phyloP scores from a whole-genome alignment of 1,140 invertebrate genomes.

The Drosophila kohkoa region DNA sequence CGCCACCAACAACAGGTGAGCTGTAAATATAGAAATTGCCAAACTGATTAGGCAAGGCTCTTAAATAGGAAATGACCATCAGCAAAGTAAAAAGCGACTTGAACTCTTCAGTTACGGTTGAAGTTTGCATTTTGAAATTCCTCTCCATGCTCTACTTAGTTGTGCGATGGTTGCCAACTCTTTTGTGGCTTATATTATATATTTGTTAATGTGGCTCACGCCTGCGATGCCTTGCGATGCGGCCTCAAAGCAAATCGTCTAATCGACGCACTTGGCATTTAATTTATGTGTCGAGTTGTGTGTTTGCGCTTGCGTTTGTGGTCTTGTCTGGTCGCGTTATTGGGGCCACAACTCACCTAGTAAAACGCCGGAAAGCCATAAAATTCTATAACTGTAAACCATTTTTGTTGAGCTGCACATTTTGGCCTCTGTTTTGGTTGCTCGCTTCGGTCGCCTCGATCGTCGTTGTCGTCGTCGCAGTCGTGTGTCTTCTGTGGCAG shows the following conservation, averaged over 20 bases:
- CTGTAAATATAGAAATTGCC: slow-evolving; percentile 10
- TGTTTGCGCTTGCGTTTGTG: slow-evolving; percentile 11
- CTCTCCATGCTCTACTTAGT: slow-evolving; percentile 30
- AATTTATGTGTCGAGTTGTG: slow-evolving; percentile 56
- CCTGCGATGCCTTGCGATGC: slow-evolving; percentile 41
- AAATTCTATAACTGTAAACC: slow-evolving; percentile 84
- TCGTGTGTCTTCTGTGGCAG: slow-evolving; percentile 16
- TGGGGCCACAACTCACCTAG: slow-evolving; percentile 81
- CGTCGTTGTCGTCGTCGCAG: neutral
- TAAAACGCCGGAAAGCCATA: slow-evolving; percentile 84
- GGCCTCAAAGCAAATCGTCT: slow-evolving; percentile 55
- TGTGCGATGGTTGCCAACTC: slow-evolving; percentile 11
- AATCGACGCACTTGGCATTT: slow-evolving; percentile 79
- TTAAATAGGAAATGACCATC: slow-evolving; percentile 12
- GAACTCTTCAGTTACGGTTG: slow-evolving; percentile 4
- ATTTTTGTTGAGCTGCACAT: slow-evolving; percentile 84
- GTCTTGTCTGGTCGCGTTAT: slow-evolving; percentile 37
- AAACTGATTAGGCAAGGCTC: neutral
- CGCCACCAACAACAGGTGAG: slow-evolving; percentile 60
- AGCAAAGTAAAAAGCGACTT: neutral
- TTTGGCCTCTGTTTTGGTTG: slow-evolving; percentile 63
- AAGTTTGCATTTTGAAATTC: slow-evolving; percentile 30
- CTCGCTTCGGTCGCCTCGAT: neutral
- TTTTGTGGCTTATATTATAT: slow-evolving; percentile 1
- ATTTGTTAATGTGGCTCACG: slow-evolving; percentile 68